Conservation (phyloP, 2,113 vertebrate species). For the Nanorana parkeri region DNA sequence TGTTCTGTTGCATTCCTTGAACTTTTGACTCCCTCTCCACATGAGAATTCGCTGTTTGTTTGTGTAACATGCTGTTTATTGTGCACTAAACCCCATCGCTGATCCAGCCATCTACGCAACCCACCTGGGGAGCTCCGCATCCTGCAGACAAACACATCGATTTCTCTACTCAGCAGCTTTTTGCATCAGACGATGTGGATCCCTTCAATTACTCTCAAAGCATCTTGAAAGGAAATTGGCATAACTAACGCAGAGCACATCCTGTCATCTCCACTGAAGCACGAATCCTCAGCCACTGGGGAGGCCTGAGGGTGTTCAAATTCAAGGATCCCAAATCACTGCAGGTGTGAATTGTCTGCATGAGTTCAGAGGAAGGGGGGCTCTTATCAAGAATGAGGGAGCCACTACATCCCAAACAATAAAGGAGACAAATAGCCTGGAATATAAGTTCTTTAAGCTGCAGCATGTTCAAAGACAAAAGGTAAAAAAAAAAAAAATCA, state of each 20-base stretch:
- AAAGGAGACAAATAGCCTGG: not conserved
- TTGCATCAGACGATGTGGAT: slow-evolving; percentile 51
- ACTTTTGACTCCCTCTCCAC: slow-evolving; percentile 55
- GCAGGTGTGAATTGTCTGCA: slow-evolving; percentile 34
- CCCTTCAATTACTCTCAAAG: slow-evolving; percentile 55
- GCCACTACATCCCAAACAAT: not conserved
- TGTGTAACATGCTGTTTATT: slow-evolving; percentile 56
- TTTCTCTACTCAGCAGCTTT: slow-evolving; percentile 51
- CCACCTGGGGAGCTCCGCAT: slow-evolving; percentile 52
- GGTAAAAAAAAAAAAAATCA: not conserved
- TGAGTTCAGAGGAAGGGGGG: not conserved
- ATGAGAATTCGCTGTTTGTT: slow-evolving; percentile 53
- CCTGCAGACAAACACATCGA: slow-evolving; percentile 56
- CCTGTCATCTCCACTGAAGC: slow-evolving; percentile 47
- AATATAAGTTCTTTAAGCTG: not conserved
- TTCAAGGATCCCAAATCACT: slow-evolving; percentile 39
- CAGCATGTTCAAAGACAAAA: not conserved
- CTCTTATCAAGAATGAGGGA: not conserved
- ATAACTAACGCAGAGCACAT: slow-evolving; percentile 33
- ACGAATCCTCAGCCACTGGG: slow-evolving; percentile 34
- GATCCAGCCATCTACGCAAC: slow-evolving; percentile 49
- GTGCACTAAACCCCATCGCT: slow-evolving; percentile 54
- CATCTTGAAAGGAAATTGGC: slow-evolving; percentile 56
- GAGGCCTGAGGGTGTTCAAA: slow-evolving; percentile 39
- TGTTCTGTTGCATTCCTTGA: slow-evolving; percentile 49